Conservation (phyloP, 2,888 invertebrate genomes). For the Carpatolechia fugitivella region DNA sequence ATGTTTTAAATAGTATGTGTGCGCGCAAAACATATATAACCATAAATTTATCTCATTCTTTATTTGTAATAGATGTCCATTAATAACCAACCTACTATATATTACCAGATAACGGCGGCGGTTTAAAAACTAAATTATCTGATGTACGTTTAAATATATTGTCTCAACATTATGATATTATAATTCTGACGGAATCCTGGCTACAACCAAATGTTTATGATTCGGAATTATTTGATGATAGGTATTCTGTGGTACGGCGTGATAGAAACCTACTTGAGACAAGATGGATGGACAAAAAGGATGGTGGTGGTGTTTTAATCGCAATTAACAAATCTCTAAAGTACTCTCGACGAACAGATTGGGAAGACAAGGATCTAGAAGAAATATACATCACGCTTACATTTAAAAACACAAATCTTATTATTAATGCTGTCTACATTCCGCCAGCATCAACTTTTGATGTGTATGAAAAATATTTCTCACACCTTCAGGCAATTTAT, state of each 20-base stretch:
- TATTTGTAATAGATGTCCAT: neutral
- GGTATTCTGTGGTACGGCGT: neutral
- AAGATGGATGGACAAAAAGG: neutral
- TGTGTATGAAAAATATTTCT: too few species aligned
- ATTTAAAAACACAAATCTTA: neutral
- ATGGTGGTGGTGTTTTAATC: too few species aligned
- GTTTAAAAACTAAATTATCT: neutral
- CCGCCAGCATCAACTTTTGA: neutral
- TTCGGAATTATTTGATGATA: neutral
- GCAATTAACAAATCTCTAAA: neutral
- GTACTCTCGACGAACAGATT: neutral
- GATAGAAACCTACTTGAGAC: neutral
- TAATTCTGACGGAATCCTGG: conserved; percentile 6
- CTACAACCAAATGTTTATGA: neutral
- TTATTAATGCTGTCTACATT: neutral
- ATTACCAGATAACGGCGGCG: neutral
- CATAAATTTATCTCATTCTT: neutral
- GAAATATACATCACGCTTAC: neutral
- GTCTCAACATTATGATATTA: neutral
- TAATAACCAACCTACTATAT: neutral
- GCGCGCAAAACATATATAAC: neutral
- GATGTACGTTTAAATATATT: neutral
- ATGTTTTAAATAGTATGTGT: neutral
- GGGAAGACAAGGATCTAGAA: neutral
- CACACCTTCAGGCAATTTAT: too few species aligned